Percentiles rank a stretch among this genome's conserved stretches.
phyloP scores from a whole-genome alignment of 2,113 vertebrate species.

The Marmota monax region DNA sequence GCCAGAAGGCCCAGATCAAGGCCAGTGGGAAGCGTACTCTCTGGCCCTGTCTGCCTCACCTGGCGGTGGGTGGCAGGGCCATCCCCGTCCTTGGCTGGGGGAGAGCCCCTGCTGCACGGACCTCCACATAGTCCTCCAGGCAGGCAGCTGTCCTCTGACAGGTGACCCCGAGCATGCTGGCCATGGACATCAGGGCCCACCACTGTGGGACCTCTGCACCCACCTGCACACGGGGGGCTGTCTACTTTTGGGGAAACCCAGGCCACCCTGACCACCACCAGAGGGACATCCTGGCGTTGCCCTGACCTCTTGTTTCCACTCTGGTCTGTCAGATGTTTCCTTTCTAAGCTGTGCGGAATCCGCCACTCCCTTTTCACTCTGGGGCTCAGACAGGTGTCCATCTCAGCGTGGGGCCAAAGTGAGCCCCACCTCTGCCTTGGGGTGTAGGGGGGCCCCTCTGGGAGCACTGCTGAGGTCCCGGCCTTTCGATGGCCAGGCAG shows the following conservation, averaged over 20 bases:
- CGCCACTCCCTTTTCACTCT: no score
- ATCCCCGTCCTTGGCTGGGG: background rate
- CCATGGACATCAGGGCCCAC: no score
- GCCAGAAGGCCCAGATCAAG: background rate
- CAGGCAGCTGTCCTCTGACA: no score
- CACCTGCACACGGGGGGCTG: no score
- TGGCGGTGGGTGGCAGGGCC: background rate
- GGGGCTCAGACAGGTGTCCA: fast-evolving
- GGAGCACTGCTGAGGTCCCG: background rate
- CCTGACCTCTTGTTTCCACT: fast-evolving
- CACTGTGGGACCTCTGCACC: no score
- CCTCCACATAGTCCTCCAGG: no score
- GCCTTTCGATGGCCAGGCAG: fast-evolving
- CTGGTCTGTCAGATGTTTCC: background rate
- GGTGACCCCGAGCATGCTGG: no score
- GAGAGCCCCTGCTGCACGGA: fast-evolving
- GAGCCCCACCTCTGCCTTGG: background rate
- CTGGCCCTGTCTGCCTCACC: background rate
- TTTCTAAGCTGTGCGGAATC: fast-evolving
- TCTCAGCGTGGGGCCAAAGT: fast-evolving
- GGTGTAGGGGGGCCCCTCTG: fast-evolving
- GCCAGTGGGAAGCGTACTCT: fast-evolving
- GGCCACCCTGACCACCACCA: fast-evolving
- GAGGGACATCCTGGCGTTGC: fast-evolving
- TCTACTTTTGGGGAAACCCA: background rate